Evolutionary conservation across 2,797 vertebrate species (phyloP).

Genomic region (Manis pentadactyla): DNA sequence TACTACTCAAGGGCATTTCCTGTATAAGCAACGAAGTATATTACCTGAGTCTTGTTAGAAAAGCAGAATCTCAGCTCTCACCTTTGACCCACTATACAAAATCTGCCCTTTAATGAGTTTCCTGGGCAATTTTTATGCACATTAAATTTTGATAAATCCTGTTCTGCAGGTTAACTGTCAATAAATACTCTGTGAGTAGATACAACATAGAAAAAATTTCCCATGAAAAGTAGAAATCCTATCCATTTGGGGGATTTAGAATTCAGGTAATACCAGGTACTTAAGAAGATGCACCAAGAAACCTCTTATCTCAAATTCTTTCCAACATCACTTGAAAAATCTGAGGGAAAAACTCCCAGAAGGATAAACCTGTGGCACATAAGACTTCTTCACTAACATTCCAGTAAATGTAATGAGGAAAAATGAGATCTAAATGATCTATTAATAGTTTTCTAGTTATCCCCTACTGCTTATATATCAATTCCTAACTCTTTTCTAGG

Average conservation of each 20-base stretch:
- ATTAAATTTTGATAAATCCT: constrained; percentile 5
- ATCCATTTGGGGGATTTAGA: background rate
- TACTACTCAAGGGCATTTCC: background rate
- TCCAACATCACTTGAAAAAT: background rate
- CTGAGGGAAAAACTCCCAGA: background rate
- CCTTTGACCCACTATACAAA: background rate
- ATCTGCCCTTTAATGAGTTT: background rate
- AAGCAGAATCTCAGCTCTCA: background rate
- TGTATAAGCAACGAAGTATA: background rate
- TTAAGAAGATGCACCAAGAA: background rate
- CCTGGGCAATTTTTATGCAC: background rate
- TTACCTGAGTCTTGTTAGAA: background rate
- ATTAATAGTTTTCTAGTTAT: constrained; percentile 42
- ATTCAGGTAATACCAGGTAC: background rate
- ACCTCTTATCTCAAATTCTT: constrained; percentile 42
- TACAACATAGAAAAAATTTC: background rate
- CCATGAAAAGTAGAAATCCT: background rate
- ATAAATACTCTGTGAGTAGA: background rate
- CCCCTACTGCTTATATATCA: constrained; percentile 5
- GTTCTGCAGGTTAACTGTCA: background rate
- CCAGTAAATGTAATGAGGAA: background rate
- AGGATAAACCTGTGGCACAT: background rate
- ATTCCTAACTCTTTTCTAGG: background rate
- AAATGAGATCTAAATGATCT: background rate
- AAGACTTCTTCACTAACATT: constrained; percentile 39